phyloP scores from a whole-genome alignment of 2,797 vertebrate species.

The Coregonus sp. region DNA sequence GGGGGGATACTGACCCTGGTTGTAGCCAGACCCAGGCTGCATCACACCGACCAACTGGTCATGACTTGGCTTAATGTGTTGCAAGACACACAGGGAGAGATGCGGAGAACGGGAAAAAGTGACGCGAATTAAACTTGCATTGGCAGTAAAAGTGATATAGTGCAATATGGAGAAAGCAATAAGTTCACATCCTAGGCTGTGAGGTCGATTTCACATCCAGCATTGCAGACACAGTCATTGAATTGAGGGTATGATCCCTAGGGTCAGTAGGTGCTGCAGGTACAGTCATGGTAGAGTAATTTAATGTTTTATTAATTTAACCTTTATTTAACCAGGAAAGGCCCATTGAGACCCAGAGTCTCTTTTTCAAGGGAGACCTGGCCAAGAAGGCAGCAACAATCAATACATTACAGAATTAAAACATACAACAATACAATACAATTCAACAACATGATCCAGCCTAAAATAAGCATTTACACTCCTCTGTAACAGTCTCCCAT shows the following conservation, averaged over 20 bases:
- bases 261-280: background rate
- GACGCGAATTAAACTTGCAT: background rate
- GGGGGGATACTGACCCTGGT: slow-evolving; percentile 86
- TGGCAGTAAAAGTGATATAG: slow-evolving; percentile 24
- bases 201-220: background rate
- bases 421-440: no score
- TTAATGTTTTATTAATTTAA: no score
- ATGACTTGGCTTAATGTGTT: slow-evolving; percentile 75
- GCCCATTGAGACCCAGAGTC: no score
- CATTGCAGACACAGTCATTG: background rate
- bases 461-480: no score
- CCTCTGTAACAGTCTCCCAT: no score
- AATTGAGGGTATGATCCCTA: background rate
- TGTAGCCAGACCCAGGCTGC: slow-evolving; percentile 80
- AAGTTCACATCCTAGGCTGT: background rate
- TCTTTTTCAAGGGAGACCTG: no score
- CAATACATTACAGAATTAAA: no score
- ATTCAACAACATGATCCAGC: no score
- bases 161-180: slow-evolving; percentile 22
- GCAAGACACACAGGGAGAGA: slow-evolving; percentile 25
- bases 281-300: no score
- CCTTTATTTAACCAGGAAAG: no score
- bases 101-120: no score
- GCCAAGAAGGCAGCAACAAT: no score
- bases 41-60: slow-evolving; percentile 78